Evolutionary conservation across 2,113 vertebrate species (phyloP).

Genomic region (Elachura formosa): DNA sequence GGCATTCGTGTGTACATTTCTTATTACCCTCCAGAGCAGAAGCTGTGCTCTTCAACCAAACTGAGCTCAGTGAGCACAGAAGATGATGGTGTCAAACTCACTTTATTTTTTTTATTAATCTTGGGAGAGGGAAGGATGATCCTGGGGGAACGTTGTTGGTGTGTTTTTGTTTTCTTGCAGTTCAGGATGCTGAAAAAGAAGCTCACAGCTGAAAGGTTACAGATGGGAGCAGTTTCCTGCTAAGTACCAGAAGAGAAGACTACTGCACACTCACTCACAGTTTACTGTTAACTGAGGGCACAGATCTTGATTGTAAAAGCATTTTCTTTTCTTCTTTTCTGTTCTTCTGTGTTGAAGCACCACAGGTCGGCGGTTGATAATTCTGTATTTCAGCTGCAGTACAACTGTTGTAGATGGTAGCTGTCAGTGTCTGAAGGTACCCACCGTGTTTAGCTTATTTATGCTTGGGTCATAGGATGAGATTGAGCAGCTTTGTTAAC

Average conservation of each 20-base stretch:
- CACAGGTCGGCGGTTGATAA: not conserved
- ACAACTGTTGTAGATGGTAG: not conserved
- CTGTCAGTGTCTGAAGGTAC: constrained; percentile 23
- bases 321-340: too few relatives aligned
- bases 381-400: constrained; percentile 6
- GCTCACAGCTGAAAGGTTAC: not conserved
- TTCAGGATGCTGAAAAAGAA: not conserved
- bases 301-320: not conserved
- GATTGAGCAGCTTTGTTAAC: constrained; percentile 1
- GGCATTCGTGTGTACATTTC: constrained; percentile 35
- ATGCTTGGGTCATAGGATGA: not conserved
- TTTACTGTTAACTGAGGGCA: constrained; percentile 36
- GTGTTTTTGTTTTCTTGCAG: not conserved
- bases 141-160: not conserved
- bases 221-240: not conserved
- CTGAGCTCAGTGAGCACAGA: not conserved
- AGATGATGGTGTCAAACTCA: not conserved
- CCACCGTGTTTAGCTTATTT: constrained; percentile 6
- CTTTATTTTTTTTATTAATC: not conserved
- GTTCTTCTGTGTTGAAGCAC: too few relatives aligned
- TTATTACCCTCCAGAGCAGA: constrained; percentile 4
- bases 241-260: not conserved
- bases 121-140: not conserved
- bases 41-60: not conserved
- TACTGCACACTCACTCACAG: not conserved